Base-by-base conservation (phyloP, 2,113 vertebrate species). In the Ceratotherium simum region DNA sequence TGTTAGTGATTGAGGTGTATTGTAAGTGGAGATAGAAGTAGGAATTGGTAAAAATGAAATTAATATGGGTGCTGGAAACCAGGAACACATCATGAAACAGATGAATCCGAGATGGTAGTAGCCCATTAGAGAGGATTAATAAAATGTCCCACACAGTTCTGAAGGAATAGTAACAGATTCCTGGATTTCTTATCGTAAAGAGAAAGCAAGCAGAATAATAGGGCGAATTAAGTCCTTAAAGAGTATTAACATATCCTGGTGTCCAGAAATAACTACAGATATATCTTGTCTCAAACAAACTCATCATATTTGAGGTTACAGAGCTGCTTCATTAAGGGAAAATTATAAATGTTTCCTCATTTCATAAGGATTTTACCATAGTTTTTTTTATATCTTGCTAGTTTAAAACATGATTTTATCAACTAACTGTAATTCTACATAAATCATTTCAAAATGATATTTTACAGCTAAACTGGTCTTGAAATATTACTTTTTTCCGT, bases 391-490 rank as follows among this genome's bases (percentile, higher is more conserved):
- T 95, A 90, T 5, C 14, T 91, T 11, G 51, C 11, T 79, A 48
- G 72, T 58, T 96, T 96, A 89, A 83, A 87, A 58, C 29, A 76
- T 90, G 42, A 91, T 90, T 81, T 96, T 93, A 78, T 94, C 76
- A 93, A 79, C 87, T 78, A 56, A 27, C 27, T 96, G 90, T 91
- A 83, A 67, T 83, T 89, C 31, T 48, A 6, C 3, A 90, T 65
- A 91, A 84, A 70, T 93, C 29, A 39, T 93, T 95, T 89, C 29
- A 82, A 78, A 89, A 46, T 73, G 20, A 31, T 95, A 79, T 86
- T 76, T 85, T 76, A 46, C 4, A 95, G 29, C 20, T 86, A 33
- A 69, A 39, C 6, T 81, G 73, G 31, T 29, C 51, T 90, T 70
- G 13, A 94, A 86, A 75, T 92, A 7, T 33, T 18, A 69, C 62